Conservation (phyloP, 2,888 invertebrate species). For the Tenthredo amoena region DNA sequence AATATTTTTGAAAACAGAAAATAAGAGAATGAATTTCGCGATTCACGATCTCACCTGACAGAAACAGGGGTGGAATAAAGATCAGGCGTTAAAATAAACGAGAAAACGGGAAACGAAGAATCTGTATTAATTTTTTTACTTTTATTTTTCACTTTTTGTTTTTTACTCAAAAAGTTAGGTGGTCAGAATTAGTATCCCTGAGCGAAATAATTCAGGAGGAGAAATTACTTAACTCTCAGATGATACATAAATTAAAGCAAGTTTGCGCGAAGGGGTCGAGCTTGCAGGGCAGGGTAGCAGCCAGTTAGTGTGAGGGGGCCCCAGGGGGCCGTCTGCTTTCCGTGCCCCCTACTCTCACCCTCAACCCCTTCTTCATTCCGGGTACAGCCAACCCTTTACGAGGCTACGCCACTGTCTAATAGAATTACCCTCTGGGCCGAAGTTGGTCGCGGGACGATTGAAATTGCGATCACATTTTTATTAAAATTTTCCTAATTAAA, state of each 20-base stretch:
- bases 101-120: neutral
- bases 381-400: constrained; percentile 75
- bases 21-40: neutral
- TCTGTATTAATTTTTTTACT: neutral
- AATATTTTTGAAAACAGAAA: neutral
- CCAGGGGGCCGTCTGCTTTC: constrained; percentile 73
- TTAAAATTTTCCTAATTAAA: constrained; percentile 6
- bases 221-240: constrained; percentile 79
- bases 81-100: neutral
- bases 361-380: constrained; percentile 50
- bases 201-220: constrained; percentile 63
- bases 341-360: constrained; percentile 58
- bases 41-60: neutral
- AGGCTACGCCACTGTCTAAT: constrained; percentile 76
- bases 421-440: constrained; percentile 76
- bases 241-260: constrained; percentile 78
- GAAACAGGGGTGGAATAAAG: neutral
- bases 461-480: constrained; percentile 65
- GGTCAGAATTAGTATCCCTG: constrained; percentile 8
- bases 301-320: constrained; percentile 78
- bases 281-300: constrained; percentile 71
- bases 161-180: neutral
- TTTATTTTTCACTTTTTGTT: neutral
- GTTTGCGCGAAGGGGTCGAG: constrained; percentile 76
- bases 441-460: constrained; percentile 67